These are phyloP conservation scores for Euphonia xanthogaster DNA, from an alignment of 2,797 vertebrate species.

Conservation along the genomic window DNA sequence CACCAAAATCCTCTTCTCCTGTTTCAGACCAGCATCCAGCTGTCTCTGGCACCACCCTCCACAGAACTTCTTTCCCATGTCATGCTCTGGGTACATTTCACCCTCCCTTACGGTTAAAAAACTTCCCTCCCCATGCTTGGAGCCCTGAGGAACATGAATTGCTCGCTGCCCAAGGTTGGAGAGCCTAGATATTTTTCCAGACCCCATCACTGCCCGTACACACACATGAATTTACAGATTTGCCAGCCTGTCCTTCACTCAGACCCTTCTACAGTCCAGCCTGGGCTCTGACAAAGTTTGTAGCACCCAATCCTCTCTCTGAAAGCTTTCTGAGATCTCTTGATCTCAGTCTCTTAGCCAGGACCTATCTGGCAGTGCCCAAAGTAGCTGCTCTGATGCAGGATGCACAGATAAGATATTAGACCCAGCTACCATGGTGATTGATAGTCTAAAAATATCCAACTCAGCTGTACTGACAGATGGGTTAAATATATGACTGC, in stretches of 20 bases:
- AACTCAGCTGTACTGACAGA: slow-evolving; percentile 30
- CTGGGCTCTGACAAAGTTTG: background rate
- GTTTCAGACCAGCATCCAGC: background rate
- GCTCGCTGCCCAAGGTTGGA: background rate
- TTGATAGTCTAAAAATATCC: slow-evolving; percentile 22
- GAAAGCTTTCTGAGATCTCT: background rate
- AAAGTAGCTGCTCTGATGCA: background rate
- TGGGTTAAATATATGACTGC: slow-evolving; percentile 5
- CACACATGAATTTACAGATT: background rate
- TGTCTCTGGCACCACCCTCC: background rate
- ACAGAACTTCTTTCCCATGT: background rate
- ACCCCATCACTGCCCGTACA: background rate
- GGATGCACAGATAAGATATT: background rate
- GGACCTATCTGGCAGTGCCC: background rate
- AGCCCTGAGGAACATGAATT: background rate
- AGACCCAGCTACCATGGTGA: slow-evolving; percentile 21
- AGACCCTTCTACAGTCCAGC: background rate
- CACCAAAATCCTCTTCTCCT: background rate
- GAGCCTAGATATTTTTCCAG: background rate
- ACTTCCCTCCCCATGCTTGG: background rate
- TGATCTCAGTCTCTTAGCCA: background rate
- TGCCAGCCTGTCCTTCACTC: background rate
- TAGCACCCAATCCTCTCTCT: background rate
- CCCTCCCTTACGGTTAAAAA: background rate
- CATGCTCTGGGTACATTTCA: background rate